Percentiles rank a stretch among this genome's conserved stretches.
phyloP scores from a whole-genome alignment of 2,113 vertebrate genomes.

The Heterocephalus glaber region DNA sequence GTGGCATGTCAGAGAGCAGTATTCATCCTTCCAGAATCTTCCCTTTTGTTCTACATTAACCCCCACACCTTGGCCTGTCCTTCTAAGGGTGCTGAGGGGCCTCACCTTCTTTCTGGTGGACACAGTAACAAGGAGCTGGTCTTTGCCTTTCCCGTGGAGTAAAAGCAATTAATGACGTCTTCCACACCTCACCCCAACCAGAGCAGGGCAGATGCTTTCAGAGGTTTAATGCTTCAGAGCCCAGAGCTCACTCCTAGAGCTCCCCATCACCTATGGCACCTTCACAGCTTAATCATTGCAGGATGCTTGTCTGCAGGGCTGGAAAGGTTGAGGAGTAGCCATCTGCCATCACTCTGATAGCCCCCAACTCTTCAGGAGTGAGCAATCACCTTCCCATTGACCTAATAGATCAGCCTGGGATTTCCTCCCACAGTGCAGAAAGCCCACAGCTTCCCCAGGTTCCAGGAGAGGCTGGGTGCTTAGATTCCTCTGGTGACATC shows the following conservation, averaged over 20 bases:
- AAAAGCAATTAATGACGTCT: neutral
- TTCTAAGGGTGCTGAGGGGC: neutral
- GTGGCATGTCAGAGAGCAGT: neutral
- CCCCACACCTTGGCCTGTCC: neutral
- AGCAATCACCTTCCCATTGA: neutral
- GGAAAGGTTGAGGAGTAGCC: neutral
- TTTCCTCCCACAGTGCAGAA: neutral
- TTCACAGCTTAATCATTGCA: neutral
- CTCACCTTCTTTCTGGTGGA: neutral
- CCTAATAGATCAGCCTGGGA: neutral
- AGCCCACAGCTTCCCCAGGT: neutral
- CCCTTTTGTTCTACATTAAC: neutral
- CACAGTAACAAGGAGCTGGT: neutral
- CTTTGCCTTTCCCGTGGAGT: neutral
- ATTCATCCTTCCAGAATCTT: neutral
- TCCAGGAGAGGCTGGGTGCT: neutral
- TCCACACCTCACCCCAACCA: fast-evolving
- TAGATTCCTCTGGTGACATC: neutral
- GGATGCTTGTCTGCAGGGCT: neutral
- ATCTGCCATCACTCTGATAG: neutral
- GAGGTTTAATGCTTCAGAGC: no score
- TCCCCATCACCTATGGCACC: neutral
- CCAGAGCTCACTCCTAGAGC: neutral
- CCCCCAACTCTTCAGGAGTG: neutral
- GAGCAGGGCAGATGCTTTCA: neutral